A percentile compares a stretch with the other conserved stretches of the same genome.
phyloP scores from a whole-genome alignment of 1,140 invertebrate species.

The Drosophila pallidifrons region DNA sequence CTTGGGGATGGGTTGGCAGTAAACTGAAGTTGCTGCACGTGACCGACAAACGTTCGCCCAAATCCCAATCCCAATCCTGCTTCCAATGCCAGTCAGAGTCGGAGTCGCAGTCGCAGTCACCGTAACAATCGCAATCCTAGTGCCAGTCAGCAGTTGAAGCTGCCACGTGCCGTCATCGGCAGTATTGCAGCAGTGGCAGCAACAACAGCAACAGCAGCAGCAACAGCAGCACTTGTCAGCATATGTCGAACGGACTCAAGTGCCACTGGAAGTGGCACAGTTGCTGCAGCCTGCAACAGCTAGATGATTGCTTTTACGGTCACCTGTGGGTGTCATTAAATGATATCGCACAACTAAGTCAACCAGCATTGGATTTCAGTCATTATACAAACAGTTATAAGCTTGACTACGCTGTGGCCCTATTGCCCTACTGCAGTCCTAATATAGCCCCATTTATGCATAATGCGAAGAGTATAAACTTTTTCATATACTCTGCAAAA shows the following conservation, averaged over 20 bases:
- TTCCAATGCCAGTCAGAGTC: neutral
- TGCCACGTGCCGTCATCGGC: conserved; percentile 56
- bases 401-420: neutral
- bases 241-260: conserved; percentile 70
- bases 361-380: conserved; percentile 37
- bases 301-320: conserved; percentile 46
- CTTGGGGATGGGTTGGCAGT: conserved; percentile 26
- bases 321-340: conserved; percentile 60
- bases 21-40: conserved; percentile 77
- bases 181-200: conserved; percentile 19
- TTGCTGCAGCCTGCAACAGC: conserved; percentile 12
- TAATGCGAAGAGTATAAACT: too few relatives aligned
- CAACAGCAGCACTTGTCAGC: conserved; percentile 71
- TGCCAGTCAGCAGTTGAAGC: conserved; percentile 33
- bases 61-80: conserved; percentile 8
- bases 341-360: conserved; percentile 65
- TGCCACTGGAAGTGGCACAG: conserved; percentile 58
- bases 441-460: neutral
- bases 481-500: neutral
- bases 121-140: conserved; percentile 2
- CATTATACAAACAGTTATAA: neutral
- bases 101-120: conserved; percentile 1
- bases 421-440: neutral
- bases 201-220: conserved; percentile 29
- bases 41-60: conserved; percentile 72